Base-by-base conservation (phyloP, 2,113 vertebrate species). In the Siphamia tubifer region DNA sequence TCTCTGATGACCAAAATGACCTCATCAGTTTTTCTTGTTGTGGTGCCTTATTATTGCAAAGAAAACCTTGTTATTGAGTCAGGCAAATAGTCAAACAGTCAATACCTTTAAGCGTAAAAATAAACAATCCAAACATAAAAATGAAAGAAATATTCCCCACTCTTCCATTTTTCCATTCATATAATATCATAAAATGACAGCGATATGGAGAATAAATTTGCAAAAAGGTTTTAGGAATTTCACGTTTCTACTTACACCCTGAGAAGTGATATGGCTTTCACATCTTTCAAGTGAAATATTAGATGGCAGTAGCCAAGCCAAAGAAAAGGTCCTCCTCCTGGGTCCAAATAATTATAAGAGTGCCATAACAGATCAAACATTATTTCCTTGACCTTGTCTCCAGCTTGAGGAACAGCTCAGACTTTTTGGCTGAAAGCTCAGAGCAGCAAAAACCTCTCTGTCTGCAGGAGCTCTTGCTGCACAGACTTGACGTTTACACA, bases 271-370 rank as follows among this genome's bases (percentile, higher is more conserved):
- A 77, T 62, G 49, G 58, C 73, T 82, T 78, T 63, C 31, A 78
- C 71, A 66, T 85, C 79, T 74, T 81, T 73, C 68, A 75, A 68
- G 49, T 90, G 75, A 84, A 85, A 90, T 86, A 86, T 85, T 82
- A 85, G 58, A 77, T 53, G 64, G 72, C 65, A 61, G 64, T 13
- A 70, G 68, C 71, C 55, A 68, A 86, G 87, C 84, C 85, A 90
- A 88, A 86, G 72, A 73, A 83, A 87, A 90, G 79, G 79, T 79
- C 74, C 74, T 82, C 66, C 83, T 89, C 85, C 63, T 49, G 80
- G 82, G 86, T 80, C 79, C 77, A 83, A 85, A 90, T 86, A 85
- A 89, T 91, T 89, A 87, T 75, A 79, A 72, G 74, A 77, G 69
- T 76, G 82, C 78, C 85, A 84, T 87, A 87, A 83, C 82, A 87